Percentiles rank a stretch among this genome's conserved stretches.
Conservation (phyloP, 2,797 vertebrate species). For the Crenichthys baileyi region DNA sequence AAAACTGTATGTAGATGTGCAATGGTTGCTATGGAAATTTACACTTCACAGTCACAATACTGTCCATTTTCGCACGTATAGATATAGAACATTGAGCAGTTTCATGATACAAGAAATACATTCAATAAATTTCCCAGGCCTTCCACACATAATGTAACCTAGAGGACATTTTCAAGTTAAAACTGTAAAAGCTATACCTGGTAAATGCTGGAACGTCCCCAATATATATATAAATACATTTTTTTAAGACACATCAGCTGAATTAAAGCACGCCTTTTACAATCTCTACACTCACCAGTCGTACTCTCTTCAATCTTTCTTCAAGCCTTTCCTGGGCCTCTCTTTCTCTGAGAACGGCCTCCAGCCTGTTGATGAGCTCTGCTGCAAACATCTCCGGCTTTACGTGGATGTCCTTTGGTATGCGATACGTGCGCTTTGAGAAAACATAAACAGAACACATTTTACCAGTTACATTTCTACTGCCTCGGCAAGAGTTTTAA, state of each 20-base stretch:
- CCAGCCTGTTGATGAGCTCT: constrained; percentile 92
- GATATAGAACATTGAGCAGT: neutral
- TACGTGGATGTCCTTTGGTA: constrained; percentile 96
- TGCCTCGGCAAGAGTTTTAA: neutral
- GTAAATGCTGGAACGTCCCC: neutral
- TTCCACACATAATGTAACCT: neutral
- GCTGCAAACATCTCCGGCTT: constrained; percentile 95
- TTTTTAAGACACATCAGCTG: too few relatives aligned
- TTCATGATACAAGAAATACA: neutral
- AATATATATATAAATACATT: neutral
- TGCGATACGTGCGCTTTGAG: constrained; percentile 89
- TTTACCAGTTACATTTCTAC: neutral
- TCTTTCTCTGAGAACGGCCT: constrained; percentile 90
- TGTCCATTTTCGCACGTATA: neutral
- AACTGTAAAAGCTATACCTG: neutral
- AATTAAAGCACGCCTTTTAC: neutral
- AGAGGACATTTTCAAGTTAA: neutral
- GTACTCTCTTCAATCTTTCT: constrained; percentile 91
- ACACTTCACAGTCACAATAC: neutral
- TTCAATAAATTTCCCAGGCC: neutral
- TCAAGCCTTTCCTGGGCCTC: constrained; percentile 93
- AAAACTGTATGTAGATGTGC: neutral
- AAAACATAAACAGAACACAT: too few relatives aligned
- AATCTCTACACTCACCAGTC: constrained; percentile 79
- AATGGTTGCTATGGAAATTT: neutral